Evolutionary conservation across 2,888 invertebrate species (phyloP), one percentile per base, ranked within the genome.

Genomic region (Drosophila cognata): DNA sequence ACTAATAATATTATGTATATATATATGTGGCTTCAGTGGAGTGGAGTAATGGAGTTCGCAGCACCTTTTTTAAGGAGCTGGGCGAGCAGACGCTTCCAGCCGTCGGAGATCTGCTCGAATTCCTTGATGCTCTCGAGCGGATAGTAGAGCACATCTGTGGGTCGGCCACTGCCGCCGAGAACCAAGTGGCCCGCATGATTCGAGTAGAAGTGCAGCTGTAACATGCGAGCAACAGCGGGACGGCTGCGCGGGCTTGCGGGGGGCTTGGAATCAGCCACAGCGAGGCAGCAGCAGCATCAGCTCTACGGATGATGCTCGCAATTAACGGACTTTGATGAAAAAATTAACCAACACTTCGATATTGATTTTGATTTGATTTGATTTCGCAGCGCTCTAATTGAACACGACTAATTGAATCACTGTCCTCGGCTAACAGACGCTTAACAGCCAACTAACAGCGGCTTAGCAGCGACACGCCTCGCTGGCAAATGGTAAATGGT

Each of bases 51-150:
- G 13, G 13, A n/a, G 7, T 13, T 1, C 25, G 73, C 71, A 71
- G 66, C 78, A 95, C 95, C 95, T 95, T 94, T 94, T 86, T 94
- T 94, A 57, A 97, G 94, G 91, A 96, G 94, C 92, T 96, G 96
- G 81, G 95, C 95, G 89, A 97, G 94, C 94, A 95, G 95, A 90
- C 95, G 95, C 93, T 96, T 96, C 95, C 96, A 96, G 69, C 95
- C 95, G 82, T 96, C 95, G 84, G 96, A 96, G 85, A 96, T 95
- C 79, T 95, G 95, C 92, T 97, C 97, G 93, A 97, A 97, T 94
- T 97, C 97, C 94, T 97, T 97, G 94, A 97, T 97, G 93, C 97
- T 96, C 93, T 97, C 97, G 93, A 96, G 94, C 82, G 96, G 95
- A 94, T 97, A 97, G 90, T 96, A 96, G 62, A 85, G 89, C 38